A percentile compares a stretch with the other conserved stretches of the same genome.
Evolutionary conservation across 2,888 invertebrate species (phyloP).

Genomic region (Clusia tigrina): DNA sequence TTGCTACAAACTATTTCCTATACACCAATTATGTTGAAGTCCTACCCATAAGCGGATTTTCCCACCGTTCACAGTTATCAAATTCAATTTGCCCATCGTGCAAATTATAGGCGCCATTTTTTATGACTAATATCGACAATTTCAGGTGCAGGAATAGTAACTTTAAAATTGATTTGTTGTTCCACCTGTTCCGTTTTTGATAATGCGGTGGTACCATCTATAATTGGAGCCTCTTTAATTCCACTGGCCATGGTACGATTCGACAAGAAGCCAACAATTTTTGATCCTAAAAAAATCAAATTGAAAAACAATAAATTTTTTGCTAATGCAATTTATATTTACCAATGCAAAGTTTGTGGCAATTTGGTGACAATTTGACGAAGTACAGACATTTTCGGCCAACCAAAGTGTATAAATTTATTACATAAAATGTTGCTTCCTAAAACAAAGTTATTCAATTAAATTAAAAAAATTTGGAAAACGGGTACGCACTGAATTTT

Average conservation of each 20-base stretch:
- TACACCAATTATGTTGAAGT: constrained; percentile 76
- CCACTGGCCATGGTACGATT: constrained; percentile 36
- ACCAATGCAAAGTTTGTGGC: constrained; percentile 48
- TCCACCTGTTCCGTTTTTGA: constrained; percentile 59
- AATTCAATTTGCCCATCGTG: constrained; percentile 95
- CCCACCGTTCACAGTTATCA: constrained; percentile 96
- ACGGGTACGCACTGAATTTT: no score
- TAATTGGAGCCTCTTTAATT: constrained; percentile 53
- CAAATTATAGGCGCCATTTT: constrained; percentile 92
- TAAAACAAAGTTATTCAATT: background rate
- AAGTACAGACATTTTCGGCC: constrained; percentile 50
- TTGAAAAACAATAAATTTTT: constrained; percentile 18
- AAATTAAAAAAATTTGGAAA: background rate
- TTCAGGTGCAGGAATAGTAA: constrained; percentile 59
- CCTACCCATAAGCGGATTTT: constrained; percentile 99
- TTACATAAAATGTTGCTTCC: background rate
- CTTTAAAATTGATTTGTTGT: constrained; percentile 57
- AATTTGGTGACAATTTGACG: constrained; percentile 47
- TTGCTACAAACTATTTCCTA: background rate
- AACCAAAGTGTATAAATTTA: background rate
- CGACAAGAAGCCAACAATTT: constrained; percentile 10
- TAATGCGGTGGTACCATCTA: constrained; percentile 53
- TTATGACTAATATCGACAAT: constrained; percentile 84
- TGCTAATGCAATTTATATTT: constrained; percentile 37
- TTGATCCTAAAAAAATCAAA: background rate